These are phyloP conservation scores for Conopomorpha cramerella DNA, from an alignment of 1,140 invertebrate species.

Conservation along the genomic window DNA sequence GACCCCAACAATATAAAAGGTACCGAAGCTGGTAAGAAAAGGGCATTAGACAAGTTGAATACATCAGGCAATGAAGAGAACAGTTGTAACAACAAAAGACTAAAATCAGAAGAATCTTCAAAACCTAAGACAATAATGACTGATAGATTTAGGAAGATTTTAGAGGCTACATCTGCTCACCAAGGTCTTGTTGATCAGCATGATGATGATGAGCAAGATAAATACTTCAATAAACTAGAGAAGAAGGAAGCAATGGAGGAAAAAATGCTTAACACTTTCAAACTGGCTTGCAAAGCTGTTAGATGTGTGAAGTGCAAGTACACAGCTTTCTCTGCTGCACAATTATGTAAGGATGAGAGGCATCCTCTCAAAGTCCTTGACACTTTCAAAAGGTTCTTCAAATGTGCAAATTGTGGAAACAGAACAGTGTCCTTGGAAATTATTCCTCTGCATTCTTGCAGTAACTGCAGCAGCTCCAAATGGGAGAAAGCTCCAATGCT, in stretches of 20 bases:
- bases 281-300: constrained; percentile 85
- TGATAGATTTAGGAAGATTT: constrained; percentile 76
- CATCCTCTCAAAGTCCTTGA: constrained; percentile 80
- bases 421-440: constrained; percentile 78
- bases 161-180: constrained; percentile 80
- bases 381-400: constrained; percentile 87
- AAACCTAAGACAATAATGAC: constrained; percentile 58
- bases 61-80: constrained; percentile 39
- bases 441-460: constrained; percentile 77
- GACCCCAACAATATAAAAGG: constrained; percentile 72
- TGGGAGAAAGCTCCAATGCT: constrained; percentile 85
- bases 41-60: constrained; percentile 56
- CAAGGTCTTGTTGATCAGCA: constrained; percentile 73
- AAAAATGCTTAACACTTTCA: constrained; percentile 86
- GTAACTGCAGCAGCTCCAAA: constrained; percentile 72
- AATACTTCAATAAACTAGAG: constrained; percentile 88
- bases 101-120: constrained; percentile 42
- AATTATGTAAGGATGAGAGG: constrained; percentile 79
- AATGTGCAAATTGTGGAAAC: constrained; percentile 84
- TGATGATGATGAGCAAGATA: constrained; percentile 76
- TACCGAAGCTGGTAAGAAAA: constrained; percentile 61
- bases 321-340: constrained; percentile 80
- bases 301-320: constrained; percentile 89
- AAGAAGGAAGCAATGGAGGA: constrained; percentile 90
- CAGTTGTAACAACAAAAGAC: constrained; percentile 49